These are phyloP conservation scores for Salminus brasiliensis DNA, from an alignment of 2,113 vertebrate genomes.

Conservation along the genomic window DNA sequence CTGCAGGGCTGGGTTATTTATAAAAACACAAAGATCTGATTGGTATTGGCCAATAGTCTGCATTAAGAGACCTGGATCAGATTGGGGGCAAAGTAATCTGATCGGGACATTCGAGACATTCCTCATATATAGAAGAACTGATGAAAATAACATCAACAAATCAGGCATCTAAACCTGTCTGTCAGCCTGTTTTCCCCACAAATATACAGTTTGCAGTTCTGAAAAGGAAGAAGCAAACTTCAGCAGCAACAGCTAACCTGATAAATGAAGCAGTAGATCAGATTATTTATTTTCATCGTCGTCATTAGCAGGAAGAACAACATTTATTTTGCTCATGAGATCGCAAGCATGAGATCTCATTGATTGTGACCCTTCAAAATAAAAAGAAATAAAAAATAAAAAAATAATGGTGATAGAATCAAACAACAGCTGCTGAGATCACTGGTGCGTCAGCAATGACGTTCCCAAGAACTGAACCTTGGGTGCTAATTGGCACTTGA, in stretches of 20 bases:
- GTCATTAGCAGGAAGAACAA: not conserved
- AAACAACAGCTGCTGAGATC: not conserved
- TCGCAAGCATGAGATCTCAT: not conserved
- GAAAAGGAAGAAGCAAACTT: not conserved
- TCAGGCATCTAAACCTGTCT: not conserved
- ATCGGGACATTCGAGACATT: too few species aligned
- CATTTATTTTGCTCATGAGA: not conserved
- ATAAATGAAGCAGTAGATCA: not conserved
- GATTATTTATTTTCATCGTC: not conserved
- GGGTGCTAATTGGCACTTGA: constrained; percentile 4
- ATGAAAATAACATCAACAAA: too few species aligned
- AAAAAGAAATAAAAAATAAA: too few species aligned
- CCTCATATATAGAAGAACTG: too few species aligned
- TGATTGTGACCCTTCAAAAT: not conserved
- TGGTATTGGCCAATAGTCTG: too few species aligned
- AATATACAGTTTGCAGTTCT: not conserved
- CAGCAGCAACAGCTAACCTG: not conserved
- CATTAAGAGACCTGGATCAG: too few species aligned
- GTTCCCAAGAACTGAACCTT: not conserved
- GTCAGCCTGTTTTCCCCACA: not conserved
- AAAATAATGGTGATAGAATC: not conserved
- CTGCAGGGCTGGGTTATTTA: too few species aligned
- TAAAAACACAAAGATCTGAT: too few species aligned
- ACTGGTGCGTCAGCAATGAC: not conserved
- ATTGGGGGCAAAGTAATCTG: too few species aligned